Conservation (phyloP, 2,797 vertebrate species). For the Tragelaphus oryx region DNA sequence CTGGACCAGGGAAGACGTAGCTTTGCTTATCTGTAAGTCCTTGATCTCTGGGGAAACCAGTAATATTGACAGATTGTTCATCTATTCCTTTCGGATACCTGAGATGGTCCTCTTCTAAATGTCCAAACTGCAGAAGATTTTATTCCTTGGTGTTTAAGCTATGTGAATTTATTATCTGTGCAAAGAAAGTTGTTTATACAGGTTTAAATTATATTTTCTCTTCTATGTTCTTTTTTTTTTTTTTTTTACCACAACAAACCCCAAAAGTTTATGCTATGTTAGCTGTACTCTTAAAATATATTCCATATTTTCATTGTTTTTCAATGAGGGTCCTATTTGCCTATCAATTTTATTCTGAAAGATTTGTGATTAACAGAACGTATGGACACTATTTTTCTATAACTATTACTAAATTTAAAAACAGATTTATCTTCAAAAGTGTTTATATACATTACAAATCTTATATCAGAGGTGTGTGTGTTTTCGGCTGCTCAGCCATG, state of each 20-base stretch:
- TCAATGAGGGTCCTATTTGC: background rate
- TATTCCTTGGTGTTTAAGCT: background rate
- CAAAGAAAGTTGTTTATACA: background rate
- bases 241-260: background rate
- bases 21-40: background rate
- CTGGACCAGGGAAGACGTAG: fast-evolving
- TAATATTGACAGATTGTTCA: background rate
- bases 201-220: constrained; percentile 12
- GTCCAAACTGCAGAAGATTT: background rate
- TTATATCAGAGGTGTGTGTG: background rate
- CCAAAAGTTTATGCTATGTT: background rate
- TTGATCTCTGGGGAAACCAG: background rate
- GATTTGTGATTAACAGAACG: background rate
- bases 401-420: constrained; percentile 1
- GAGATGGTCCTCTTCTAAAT: background rate
- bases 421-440: background rate
- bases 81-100: background rate
- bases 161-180: background rate
- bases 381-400: background rate
- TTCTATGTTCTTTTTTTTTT: background rate
- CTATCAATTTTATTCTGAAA: constrained; percentile 18
- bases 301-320: constrained; percentile 15
- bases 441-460: background rate
- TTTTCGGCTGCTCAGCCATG: background rate
- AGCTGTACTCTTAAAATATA: background rate